These are phyloP conservation scores for Epinephelus moara DNA, from an alignment of 2,113 vertebrate genomes.

Conservation along the genomic window DNA sequence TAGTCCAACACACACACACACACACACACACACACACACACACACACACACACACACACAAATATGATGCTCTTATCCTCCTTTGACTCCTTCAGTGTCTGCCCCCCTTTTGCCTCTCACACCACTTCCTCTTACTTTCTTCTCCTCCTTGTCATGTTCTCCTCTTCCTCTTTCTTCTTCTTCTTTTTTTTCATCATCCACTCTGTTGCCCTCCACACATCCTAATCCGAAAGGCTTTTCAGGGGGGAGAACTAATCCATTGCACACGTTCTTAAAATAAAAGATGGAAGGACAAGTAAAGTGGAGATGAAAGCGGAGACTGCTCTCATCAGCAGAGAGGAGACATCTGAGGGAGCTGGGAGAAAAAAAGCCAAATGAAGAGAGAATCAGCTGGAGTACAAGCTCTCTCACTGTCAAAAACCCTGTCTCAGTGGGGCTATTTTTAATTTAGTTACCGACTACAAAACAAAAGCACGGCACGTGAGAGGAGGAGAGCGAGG, in stretches of 20 bases:
- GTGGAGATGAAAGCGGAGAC: conserved; percentile 70
- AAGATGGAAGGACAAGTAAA: conserved; percentile 57
- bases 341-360: conserved; percentile 55
- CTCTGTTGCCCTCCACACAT: conserved; percentile 34
- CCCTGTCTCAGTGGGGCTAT: conserved; percentile 42
- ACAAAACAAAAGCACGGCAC: conserved; percentile 41
- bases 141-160: not conserved
- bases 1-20: not conserved
- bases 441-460: conserved; percentile 63
- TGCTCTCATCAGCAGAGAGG: conserved; percentile 56
- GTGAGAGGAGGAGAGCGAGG: conserved; percentile 26
- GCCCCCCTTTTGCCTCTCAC: not conserved
- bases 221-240: conserved; percentile 64
- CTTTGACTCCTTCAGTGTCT: not conserved
- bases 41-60: not conserved
- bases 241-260: conserved; percentile 58
- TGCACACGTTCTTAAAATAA: conserved; percentile 69
- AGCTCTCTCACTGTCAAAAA: conserved; percentile 42
- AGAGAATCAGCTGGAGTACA: conserved; percentile 38
- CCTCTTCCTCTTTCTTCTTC: conserved; percentile 3
- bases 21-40: not conserved
- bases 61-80: conserved; percentile 6
- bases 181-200: conserved; percentile 35
- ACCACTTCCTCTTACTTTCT: not conserved
- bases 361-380: conserved; percentile 38